Percentiles rank a stretch among this genome's conserved stretches.
phyloP scores from a whole-genome alignment of 2,113 vertebrate genomes.

The Triplophysa dalaica region DNA sequence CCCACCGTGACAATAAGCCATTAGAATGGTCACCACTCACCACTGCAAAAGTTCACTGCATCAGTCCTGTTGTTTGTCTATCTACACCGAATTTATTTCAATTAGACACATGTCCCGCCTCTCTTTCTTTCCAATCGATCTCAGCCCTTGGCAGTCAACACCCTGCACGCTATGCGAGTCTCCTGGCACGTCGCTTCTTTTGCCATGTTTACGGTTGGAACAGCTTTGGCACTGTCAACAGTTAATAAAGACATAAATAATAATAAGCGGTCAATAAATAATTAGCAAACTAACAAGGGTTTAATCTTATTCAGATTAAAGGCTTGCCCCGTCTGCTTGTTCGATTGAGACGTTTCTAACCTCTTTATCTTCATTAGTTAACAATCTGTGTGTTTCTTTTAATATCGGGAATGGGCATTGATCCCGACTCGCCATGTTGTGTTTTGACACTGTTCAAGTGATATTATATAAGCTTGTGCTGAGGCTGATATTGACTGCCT shows the following conservation, averaged over 20 bases:
- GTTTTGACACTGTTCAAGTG: conserved; percentile 77
- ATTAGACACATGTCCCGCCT: conserved; percentile 63
- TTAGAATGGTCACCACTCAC: conserved; percentile 41
- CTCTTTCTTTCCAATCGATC: conserved; percentile 69
- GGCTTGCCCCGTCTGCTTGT: conserved; percentile 64
- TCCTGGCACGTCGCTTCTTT: conserved; percentile 34
- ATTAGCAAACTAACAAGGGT: conserved; percentile 78
- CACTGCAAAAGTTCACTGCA: conserved; percentile 51
- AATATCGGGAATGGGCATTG: conserved; percentile 83
- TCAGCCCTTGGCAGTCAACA: conserved; percentile 59
- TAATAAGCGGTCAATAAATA: conserved; percentile 57
- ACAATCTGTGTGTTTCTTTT: conserved; percentile 86
- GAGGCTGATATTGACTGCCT: conserved; percentile 84
- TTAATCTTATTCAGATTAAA: conserved; percentile 80
- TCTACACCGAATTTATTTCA: conserved; percentile 73
- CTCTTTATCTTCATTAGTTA: conserved; percentile 87
- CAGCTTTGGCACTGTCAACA: conserved; percentile 68
- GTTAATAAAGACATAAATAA: conserved; percentile 77
- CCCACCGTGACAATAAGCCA: conserved; percentile 63
- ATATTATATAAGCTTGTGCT: conserved; percentile 92
- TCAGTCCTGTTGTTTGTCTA: conserved; percentile 69
- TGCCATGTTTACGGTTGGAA: conserved; percentile 48
- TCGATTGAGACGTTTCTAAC: conserved; percentile 72
- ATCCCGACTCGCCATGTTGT: conserved; percentile 62
- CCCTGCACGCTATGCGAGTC: conserved; percentile 28